phyloP scores from a whole-genome alignment of 2,113 vertebrate species.

The Alexandromys fortis region DNA sequence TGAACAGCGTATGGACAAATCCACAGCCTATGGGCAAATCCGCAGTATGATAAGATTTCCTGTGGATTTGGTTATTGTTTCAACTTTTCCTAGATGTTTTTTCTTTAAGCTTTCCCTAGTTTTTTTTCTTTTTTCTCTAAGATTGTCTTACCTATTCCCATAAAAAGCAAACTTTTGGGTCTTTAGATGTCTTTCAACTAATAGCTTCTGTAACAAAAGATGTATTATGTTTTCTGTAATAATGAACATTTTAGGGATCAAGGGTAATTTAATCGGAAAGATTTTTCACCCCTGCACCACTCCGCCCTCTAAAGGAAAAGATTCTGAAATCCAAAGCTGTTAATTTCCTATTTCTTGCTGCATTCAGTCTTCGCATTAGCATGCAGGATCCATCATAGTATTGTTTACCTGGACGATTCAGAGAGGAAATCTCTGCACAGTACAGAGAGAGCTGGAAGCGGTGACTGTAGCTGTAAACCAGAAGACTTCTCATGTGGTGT shows the following conservation, averaged over 20 bases:
- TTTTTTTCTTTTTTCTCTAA: neutral
- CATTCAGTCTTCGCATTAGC: slow-evolving; percentile 37
- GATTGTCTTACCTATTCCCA: neutral
- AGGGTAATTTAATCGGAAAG: slow-evolving; percentile 13
- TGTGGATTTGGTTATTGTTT: neutral
- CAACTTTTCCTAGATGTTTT: neutral
- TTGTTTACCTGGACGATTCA: slow-evolving; percentile 14
- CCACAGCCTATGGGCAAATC: neutral
- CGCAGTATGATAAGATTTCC: neutral
- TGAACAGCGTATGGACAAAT: neutral
- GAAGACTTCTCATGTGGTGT: slow-evolving; percentile 29
- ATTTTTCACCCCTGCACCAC: neutral
- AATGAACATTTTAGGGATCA: slow-evolving; percentile 13
- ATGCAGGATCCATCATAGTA: slow-evolving; percentile 33
- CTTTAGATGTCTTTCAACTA: slow-evolving; percentile 8
- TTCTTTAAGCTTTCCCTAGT: neutral
- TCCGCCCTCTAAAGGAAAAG: neutral
- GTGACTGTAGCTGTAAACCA: neutral
- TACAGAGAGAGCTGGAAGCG: neutral
- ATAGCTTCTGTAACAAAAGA: slow-evolving; percentile 6
- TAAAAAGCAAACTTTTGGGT: neutral
- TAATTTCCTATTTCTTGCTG: slow-evolving; percentile 12
- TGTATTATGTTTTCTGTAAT: neutral
- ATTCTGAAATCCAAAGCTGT: slow-evolving; percentile 45
- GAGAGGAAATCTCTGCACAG: slow-evolving; percentile 51